Percentiles rank a stretch among this genome's conserved stretches.
These are phyloP conservation scores for Contarinia nasturtii DNA, from an alignment of 1,140 invertebrate genomes.

Conservation along the genomic window DNA sequence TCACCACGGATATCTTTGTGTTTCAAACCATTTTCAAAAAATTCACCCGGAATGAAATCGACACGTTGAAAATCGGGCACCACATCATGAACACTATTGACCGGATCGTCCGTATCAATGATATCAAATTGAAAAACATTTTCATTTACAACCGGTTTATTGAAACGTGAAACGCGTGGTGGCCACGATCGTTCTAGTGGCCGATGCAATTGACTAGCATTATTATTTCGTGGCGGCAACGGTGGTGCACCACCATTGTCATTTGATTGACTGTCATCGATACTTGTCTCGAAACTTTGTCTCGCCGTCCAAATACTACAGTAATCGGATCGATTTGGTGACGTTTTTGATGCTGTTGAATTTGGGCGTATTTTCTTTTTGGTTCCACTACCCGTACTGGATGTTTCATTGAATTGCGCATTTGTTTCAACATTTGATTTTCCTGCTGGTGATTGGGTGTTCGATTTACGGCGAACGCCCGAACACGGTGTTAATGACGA, in stretches of 20 bases:
- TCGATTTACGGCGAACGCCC: conserved; percentile 3
- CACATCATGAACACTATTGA: conserved; percentile 2
- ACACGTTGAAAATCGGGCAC: background rate
- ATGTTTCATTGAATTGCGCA: too few species aligned
- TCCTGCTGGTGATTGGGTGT: background rate
- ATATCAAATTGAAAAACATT: conserved; percentile 54
- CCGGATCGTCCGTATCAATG: conserved; percentile 43
- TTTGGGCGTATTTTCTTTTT: conserved; percentile 21
- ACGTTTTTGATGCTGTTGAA: conserved; percentile 5
- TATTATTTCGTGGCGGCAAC: background rate
- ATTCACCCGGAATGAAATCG: conserved; percentile 1
- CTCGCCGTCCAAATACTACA: conserved; percentile 20
- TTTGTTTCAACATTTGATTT: background rate
- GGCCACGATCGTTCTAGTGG: conserved; percentile 36
- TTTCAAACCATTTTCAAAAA: conserved; percentile 6
- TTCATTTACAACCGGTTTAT: conserved; percentile 27
- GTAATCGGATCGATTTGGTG: conserved; percentile 16
- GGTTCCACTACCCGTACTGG: conserved; percentile 9
- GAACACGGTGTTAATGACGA: background rate
- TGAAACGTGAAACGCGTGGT: conserved; percentile 24
- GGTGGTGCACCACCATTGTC: conserved; percentile 5
- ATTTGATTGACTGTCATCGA: conserved; percentile 7
- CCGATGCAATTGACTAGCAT: conserved; percentile 24
- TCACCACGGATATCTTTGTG: background rate
- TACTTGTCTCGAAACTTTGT: conserved; percentile 5